Evolutionary conservation across 2,797 vertebrate genomes (phyloP), one percentile per base, ranked within the genome.

Genomic region (Xiphorhynchus erythropygius): DNA sequence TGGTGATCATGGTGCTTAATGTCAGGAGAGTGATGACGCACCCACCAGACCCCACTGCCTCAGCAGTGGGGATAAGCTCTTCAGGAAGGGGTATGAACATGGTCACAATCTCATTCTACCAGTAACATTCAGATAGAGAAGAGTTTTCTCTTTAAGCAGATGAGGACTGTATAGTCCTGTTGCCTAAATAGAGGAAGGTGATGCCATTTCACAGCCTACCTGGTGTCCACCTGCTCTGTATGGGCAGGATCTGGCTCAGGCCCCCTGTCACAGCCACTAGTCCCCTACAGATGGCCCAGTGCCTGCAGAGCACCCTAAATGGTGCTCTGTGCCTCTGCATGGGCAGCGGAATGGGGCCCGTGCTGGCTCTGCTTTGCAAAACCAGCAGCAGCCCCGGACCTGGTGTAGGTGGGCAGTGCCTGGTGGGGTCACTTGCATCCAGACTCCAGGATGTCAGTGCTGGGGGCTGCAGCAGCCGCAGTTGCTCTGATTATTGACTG

Each of bases 321-420:
- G 11, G 9, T 84, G 59, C 23, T 74, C 8, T 1, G 1, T 84
- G 47, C 25, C 64, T 63, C 59, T 63, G 21, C 35, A 32, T 4
- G 15, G 35, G 21, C 64, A 80, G 52, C 23, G 13, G n/a, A 65
- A 70, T 0, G 1, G 37, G 33, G 11, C 5, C 21, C 0, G 0
- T 23, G 42, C 18, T 50, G 27, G 19, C 59, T 87, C 32, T 56
- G 47, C 52, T 83, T 52, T 55, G 67, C 24, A 69, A 89, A 76
- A 65, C 18, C 32, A 80, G 60, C n/a, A 60, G 35, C 53, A 65
- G 81, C 41, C 17, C n/a, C 30, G 32, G 39, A 42, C 17, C 13
- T 21, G 14, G 39, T 10, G 39, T 27, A 37, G 39, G 55, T 39
- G 14, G 22, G 73, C 65, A 50, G 15, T 37, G 24, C 27, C 46